A percentile compares a stretch with the other conserved stretches of the same genome.
These are phyloP conservation scores for Lota lota DNA, from an alignment of 2,113 vertebrate species.

Conservation along the genomic window DNA sequence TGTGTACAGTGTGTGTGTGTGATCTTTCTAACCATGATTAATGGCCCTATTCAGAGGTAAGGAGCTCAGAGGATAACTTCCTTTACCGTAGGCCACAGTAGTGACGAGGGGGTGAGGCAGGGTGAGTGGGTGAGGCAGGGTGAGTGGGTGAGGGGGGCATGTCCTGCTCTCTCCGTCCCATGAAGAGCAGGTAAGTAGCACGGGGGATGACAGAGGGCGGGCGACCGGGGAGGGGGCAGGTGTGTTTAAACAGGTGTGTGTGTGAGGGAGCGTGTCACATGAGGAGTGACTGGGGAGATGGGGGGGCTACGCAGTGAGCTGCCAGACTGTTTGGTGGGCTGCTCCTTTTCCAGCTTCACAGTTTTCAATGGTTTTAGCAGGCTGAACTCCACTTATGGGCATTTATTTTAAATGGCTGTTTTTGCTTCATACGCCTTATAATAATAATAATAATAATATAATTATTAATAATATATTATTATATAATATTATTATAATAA, in stretches of 20 bases:
- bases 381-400: too few species aligned
- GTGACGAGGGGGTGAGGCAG: conserved; percentile 23
- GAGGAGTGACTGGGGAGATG: too few species aligned
- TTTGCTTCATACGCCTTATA: too few species aligned
- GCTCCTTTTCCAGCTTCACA: not conserved
- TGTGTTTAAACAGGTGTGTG: conserved; percentile 30
- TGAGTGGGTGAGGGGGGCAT: conserved; percentile 38
- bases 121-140: not conserved
- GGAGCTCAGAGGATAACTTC: conserved; percentile 70
- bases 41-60: conserved; percentile 70
- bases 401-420: too few species aligned
- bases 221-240: conserved; percentile 21
- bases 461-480: too few species aligned
- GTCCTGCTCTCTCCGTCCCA: conserved; percentile 37
- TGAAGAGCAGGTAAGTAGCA: conserved; percentile 51
- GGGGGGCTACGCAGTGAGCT: not conserved
- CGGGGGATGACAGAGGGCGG: conserved; percentile 34
- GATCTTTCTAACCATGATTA: conserved; percentile 69
- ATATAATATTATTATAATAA: too few species aligned
- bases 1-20: conserved; percentile 34
- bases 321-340: not conserved
- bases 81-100: conserved; percentile 67
- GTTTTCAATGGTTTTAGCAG: not conserved
- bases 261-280: not conserved
- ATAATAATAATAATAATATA: too few species aligned